Evolutionary conservation across 2,888 invertebrate genomes (phyloP).

Genomic region (Beris chalybata): DNA sequence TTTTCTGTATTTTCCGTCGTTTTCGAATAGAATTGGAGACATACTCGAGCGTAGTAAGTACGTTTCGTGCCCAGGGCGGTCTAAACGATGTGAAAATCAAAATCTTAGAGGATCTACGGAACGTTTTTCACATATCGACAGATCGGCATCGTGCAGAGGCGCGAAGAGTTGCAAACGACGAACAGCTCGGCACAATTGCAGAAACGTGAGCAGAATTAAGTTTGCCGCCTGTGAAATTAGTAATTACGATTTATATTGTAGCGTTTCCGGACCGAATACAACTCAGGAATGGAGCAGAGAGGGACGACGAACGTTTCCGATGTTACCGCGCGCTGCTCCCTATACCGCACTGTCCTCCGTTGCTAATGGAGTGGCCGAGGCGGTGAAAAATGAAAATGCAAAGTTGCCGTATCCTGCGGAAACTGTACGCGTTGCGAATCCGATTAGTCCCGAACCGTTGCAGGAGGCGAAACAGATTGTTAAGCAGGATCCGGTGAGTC

Average conservation of each 20-base stretch:
- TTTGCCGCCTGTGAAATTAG: not conserved
- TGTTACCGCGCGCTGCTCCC: slow-evolving; percentile 81
- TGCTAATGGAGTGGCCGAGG: slow-evolving; percentile 76
- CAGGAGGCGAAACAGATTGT: slow-evolving; percentile 43
- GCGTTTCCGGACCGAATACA: slow-evolving; percentile 69
- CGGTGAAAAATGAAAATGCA: slow-evolving; percentile 66
- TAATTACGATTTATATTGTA: slow-evolving; percentile 44
- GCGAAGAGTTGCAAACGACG: slow-evolving; percentile 88
- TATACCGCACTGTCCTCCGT: slow-evolving; percentile 82
- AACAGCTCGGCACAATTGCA: slow-evolving; percentile 84
- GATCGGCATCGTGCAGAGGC: slow-evolving; percentile 92
- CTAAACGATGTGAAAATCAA: slow-evolving; percentile 82
- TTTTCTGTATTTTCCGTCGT: slow-evolving; percentile 40
- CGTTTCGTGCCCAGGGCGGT: slow-evolving; percentile 89
- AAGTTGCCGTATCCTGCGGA: slow-evolving; percentile 59
- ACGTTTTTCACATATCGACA: slow-evolving; percentile 80
- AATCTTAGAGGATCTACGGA: slow-evolving; percentile 79
- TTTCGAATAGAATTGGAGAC: slow-evolving; percentile 80
- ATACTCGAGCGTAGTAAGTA: slow-evolving; percentile 86
- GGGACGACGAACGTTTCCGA: slow-evolving; percentile 79
- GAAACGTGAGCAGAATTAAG: slow-evolving; percentile 70
- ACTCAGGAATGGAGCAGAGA: slow-evolving; percentile 82
- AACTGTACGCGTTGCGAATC: slow-evolving; percentile 49
- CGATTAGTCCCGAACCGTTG: not conserved
- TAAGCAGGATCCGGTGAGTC: slow-evolving; percentile 54